A percentile compares a stretch with the other conserved stretches of the same genome.
These are phyloP conservation scores for Sebastes nivosus DNA, from an alignment of 2,797 vertebrate species.

Conservation along the genomic window DNA sequence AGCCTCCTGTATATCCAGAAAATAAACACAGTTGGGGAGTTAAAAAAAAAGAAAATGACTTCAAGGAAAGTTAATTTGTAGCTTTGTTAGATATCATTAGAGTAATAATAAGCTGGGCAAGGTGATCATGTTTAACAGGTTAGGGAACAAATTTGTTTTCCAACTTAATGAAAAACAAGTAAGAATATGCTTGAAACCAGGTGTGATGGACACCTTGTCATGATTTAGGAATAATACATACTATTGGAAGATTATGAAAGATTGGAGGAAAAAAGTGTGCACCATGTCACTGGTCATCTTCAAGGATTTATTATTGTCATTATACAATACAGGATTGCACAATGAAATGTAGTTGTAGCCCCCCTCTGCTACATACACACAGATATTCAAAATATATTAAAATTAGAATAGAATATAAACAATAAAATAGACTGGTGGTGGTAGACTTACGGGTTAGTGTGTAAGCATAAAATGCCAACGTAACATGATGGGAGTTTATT, in stretches of 20 bases:
- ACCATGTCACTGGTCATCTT: background rate
- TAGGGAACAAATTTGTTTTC: background rate
- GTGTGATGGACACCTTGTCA: background rate
- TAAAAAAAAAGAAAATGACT: background rate
- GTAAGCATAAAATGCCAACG: background rate
- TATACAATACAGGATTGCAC: background rate
- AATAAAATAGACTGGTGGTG: background rate
- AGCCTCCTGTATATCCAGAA: constrained; percentile 85
- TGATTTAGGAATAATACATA: background rate
- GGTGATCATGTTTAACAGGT: background rate
- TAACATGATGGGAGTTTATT: background rate
- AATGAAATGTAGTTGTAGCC: background rate
- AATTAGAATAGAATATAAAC: background rate
- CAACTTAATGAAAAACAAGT: background rate
- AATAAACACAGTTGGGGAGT: background rate
- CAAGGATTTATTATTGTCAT: background rate
- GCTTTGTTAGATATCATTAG: background rate
- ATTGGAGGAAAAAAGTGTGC: background rate
- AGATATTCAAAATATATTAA: background rate
- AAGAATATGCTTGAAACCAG: background rate
- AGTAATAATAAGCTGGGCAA: background rate
- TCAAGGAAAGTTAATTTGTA: background rate
- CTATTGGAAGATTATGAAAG: background rate
- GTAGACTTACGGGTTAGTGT: background rate
- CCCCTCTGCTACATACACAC: background rate